Base-by-base conservation (phyloP, 1,140 invertebrate species). In the Drosophila repletoides region DNA sequence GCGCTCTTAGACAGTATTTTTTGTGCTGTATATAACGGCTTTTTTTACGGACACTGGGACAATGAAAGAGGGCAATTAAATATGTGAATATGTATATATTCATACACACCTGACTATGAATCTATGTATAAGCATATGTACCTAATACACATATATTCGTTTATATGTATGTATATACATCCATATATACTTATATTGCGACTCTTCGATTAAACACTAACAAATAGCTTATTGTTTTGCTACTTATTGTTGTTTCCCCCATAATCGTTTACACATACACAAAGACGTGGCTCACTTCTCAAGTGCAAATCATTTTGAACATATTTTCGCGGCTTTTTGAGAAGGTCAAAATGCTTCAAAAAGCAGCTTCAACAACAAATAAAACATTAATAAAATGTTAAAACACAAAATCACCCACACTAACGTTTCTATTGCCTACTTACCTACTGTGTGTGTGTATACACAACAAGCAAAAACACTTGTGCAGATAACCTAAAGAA, bases 401-500 rank as follows among this genome's bases (percentile, higher is more conserved):
- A 21, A 14, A 29, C 31, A 21, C 31, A 31, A 66, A 66, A 12
- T 40, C 45, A 60, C 45, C 22, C 33, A 49, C 45, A 49, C 12
- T 24, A 4, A 28, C 0, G n/a, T n/a, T n/a, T n/a, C n/a, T n/a
- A n/a, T n/a, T n/a, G n/a, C n/a, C n/a, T n/a, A 29, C 1, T 21
- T 17, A 19, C 5, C 15, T 38, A 40, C 4, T n/a, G 19, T 5
- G 19, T 21, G 19, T 29, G 24, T 48, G 14, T 31, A 60, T 48
- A 28, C 45, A 31, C 29, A 48, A 45, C 49, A 53, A 12, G 52
- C 65, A n/a, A 40, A 76, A 76, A 76, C 73, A 76, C 73, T 76
- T 76, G 72, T 76, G 51, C 48, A 76, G 73, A 76, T 76, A 76
- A 60, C 70, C 71, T 73, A 63, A 69, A 22, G n/a, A 31, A 45